Evolutionary conservation across 53 echinoderm and acorn worm genomes (phyloP), one percentile per base, ranked within the genome.

Genomic region (Astropecten irregularis): DNA sequence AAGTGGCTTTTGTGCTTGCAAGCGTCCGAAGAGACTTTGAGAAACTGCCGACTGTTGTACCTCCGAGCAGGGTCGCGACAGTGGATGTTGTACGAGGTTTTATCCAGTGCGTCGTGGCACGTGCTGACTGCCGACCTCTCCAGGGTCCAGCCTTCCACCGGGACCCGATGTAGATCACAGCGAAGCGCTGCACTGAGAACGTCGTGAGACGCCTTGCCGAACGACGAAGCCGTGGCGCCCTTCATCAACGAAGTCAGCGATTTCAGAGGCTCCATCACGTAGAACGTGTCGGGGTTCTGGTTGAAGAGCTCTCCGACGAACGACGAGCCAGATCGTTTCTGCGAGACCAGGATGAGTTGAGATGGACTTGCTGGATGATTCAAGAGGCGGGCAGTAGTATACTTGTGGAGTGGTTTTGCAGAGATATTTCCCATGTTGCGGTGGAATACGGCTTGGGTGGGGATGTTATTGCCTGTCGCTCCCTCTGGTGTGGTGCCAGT

Each of bases 261-360:
- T 57, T 73, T 53, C 2, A 95, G 84, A 14, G 92, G 95, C 37
- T 95, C 92, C 21, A 86, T 89, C 40, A 95, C 40, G 81, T 92
- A 95, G 49, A 95, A 92, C 7, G 87, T 49, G 3, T 87, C 48
- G 26, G 68, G 85, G 61, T 95, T 90, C 23, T 90, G 90, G 50
- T 92, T 90, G 36, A 95, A 90, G 49, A 92, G 65, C 76, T 95
- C 95, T 59, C 95, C 92, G 0, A 95, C 46, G 51, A 95, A 95
- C 19, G 95, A 95, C 28, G 95, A 92, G 28, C 95, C 95, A 33
- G 95, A 95, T 26, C 95, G 72, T 72, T 95, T 95, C 30, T 84
- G 67, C 1, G 95, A 76, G 7, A 95, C 69, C 13, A 95, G 58
- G 35, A 91, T 83, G 7, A 87, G 47, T 19, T 67, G 47, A 9